Evolutionary conservation across 2,797 vertebrate genomes (phyloP), one percentile per base, ranked within the genome.

Genomic region (Micrastur ruficollis): DNA sequence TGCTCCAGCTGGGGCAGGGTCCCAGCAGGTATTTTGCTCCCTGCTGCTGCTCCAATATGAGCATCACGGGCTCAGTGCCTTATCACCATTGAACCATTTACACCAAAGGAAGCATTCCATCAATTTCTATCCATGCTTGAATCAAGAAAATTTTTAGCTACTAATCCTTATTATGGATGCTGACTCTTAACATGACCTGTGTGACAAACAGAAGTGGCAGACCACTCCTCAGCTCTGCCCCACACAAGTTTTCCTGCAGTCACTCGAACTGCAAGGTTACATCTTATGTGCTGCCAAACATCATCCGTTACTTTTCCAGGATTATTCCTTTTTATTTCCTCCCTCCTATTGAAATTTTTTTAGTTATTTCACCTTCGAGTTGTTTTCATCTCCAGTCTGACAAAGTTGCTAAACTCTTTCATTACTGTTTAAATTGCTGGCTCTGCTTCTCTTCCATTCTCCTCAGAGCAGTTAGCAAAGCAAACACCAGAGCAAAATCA

Each of bases 71-170:
- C 8, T 3, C 31, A 2, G 52, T 36, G 26, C 34, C 58, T 55
- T 2, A 27, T 6, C 6, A 3, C 58, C 8, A 1, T 0, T 2
- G 44, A 59, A 27, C 26, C 27, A 9, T 1, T 6, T 7, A 22
- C 32, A 44, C 21, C 27, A 38, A 50, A 4, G 0, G 0, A 44
- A 42, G 40, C 0, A 0, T 27, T 53, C 17, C 4, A 31, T 15
- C 50, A 0, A 0, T 23, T 49, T 47, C 83, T 44, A 56, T 32
- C n/a, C 29, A 23, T 12, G 1, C 13, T 2, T 2, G 31, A 32
- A 36, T 6, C 2, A 4, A 44, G 55, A 46, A 58, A 0, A 0
- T 4, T 21, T 61, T 25, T 22, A 63, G 47, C 36, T 52, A 2
- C 65, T 9, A 22, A 20, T 49, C 29, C 27, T 49, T 5, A 3